Evolutionary conservation across 2,888 invertebrate genomes (phyloP).

Genomic region (Drosophila vallismaia): DNA sequence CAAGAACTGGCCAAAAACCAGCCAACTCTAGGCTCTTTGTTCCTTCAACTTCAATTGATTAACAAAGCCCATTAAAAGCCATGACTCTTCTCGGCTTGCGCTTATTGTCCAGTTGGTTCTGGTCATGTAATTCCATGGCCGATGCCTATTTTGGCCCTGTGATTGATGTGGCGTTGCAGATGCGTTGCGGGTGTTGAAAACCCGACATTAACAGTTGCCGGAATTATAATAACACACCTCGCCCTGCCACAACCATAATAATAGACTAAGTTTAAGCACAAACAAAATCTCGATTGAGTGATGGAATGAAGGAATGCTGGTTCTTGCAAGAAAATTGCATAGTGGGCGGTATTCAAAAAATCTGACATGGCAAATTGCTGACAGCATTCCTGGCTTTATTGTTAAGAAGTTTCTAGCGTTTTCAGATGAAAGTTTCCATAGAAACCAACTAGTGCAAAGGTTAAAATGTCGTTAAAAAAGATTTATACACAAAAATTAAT

Average conservation of each 20-base stretch:
- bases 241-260: conserved; percentile 39
- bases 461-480: not conserved
- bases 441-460: not conserved
- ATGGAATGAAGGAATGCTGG: conserved; percentile 16
- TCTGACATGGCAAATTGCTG: conserved; percentile 40
- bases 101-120: conserved; percentile 60
- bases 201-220: conserved; percentile 46
- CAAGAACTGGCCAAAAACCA: conserved; percentile 11
- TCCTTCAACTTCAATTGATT: conserved; percentile 50
- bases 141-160: conserved; percentile 66
- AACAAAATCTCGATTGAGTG: conserved; percentile 41
- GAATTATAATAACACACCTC: conserved; percentile 57
- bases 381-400: conserved; percentile 31
- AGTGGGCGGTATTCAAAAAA: conserved; percentile 29
- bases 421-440: not conserved
- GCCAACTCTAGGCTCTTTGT: not conserved
- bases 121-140: conserved; percentile 31
- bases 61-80: conserved; percentile 79
- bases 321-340: conserved; percentile 52
- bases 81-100: conserved; percentile 75
- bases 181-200: conserved; percentile 74
- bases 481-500: no score
- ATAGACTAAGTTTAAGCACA: conserved; percentile 56
- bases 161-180: conserved; percentile 66
- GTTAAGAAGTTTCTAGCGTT: not conserved